These are phyloP conservation scores for Holothuria leucospilota DNA, from an alignment of 53 echinoderm and acorn worm genomes.

Conservation along the genomic window DNA sequence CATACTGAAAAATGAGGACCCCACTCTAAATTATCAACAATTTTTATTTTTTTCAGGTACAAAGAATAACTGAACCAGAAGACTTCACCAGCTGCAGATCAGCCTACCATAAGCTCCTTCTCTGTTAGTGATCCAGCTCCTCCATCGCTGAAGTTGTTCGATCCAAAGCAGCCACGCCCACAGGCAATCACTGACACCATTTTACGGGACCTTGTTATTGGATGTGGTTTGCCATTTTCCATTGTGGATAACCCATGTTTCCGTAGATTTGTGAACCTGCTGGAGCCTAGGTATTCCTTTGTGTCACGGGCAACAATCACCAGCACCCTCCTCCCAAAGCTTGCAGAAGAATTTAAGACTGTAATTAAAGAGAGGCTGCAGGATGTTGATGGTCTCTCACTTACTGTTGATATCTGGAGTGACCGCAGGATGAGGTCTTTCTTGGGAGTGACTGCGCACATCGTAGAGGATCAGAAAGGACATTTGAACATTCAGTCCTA, in stretches of 20 bases:
- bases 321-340: not conserved
- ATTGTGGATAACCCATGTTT: constrained; percentile 22
- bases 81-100: no score
- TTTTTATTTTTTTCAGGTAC: no score
- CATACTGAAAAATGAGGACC: no score
- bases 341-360: not conserved
- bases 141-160: not conserved
- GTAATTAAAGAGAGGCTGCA: no score
- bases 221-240: constrained; percentile 30
- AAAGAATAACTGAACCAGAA: no score
- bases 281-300: constrained; percentile 32
- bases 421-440: constrained; percentile 56
- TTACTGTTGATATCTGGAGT: no score
- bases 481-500: not conserved
- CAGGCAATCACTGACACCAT: constrained; percentile 21
- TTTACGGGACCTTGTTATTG: constrained; percentile 14
- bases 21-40: no score
- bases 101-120: constrained; percentile 47
- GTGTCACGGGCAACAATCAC: not conserved
- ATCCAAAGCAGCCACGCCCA: constrained; percentile 4
- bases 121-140: not conserved
- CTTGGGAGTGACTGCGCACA: constrained; percentile 56
- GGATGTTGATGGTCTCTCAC: no score
- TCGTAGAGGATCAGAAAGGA: not conserved
- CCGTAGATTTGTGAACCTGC: constrained; percentile 5